These are phyloP conservation scores for Peromyscus polionotus DNA, from an alignment of 2,113 vertebrate species.

Conservation along the genomic window DNA sequence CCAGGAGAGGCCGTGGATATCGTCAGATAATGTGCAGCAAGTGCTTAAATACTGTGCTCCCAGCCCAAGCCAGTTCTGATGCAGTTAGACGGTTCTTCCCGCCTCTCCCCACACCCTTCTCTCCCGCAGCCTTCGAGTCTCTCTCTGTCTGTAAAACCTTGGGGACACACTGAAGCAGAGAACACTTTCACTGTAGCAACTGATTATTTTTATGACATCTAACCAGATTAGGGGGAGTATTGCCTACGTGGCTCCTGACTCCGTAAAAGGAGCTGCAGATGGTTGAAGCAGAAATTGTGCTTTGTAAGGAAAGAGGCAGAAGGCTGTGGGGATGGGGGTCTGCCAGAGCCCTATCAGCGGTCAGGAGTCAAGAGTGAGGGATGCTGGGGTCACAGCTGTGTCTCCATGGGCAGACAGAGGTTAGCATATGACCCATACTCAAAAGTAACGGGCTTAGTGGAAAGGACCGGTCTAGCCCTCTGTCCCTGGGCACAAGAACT, in stretches of 20 bases:
- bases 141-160: background rate
- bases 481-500: background rate
- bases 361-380: background rate
- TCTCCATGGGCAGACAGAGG: background rate
- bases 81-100: background rate
- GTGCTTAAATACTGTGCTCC: background rate
- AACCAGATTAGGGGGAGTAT: background rate
- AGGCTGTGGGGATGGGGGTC: background rate
- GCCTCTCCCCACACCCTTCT: background rate
- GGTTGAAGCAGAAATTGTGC: background rate
- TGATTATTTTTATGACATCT: background rate
- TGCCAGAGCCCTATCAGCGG: background rate
- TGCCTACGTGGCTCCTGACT: background rate
- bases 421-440: rapidly evolving
- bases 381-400: too few relatives aligned
- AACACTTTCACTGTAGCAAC: background rate
- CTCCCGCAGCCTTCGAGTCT: background rate
- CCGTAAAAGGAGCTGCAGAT: background rate
- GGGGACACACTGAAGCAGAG: background rate
- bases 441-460: background rate
- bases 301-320: background rate
- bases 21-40: too few relatives aligned
- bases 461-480: background rate
- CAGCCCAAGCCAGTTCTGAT: background rate
- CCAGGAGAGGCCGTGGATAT: background rate